Percentiles rank a stretch among this genome's conserved stretches.
Evolutionary conservation across 2,797 vertebrate genomes (phyloP).

Genomic region (Channa striata): DNA sequence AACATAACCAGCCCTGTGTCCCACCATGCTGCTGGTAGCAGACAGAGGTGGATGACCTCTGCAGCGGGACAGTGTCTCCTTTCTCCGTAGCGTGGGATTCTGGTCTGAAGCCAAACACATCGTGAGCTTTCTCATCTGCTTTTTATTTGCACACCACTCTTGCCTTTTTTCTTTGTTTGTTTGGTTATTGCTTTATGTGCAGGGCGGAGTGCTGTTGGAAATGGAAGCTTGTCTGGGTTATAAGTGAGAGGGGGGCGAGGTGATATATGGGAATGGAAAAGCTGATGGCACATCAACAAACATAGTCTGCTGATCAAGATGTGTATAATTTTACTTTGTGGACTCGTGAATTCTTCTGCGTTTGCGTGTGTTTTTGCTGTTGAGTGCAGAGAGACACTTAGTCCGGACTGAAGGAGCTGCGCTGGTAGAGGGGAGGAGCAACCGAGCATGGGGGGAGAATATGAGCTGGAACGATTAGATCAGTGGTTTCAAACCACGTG

Average conservation of each 20-base stretch:
- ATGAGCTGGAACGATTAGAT: constrained; percentile 44
- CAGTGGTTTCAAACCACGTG: constrained; percentile 11
- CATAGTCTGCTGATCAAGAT: constrained; percentile 8
- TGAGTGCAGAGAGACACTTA: constrained; percentile 3
- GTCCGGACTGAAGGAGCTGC: neutral
- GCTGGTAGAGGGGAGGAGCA: constrained; percentile 5
- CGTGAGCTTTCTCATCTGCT: constrained; percentile 52
- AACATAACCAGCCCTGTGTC: neutral
- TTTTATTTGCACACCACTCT: constrained; percentile 39
- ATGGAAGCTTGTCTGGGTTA: neutral
- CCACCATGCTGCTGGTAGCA: constrained; percentile 6
- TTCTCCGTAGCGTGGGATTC: constrained; percentile 64
- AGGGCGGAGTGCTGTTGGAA: neutral
- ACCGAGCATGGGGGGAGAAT: constrained; percentile 26
- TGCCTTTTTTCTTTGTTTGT: constrained; percentile 3
- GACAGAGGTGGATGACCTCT: constrained; percentile 39
- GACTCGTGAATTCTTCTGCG: neutral
- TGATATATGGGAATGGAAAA: constrained; percentile 21
- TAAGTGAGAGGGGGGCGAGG: neutral
- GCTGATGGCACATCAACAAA: neutral
- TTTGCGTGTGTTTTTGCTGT: constrained; percentile 7
- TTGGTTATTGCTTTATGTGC: constrained; percentile 45
- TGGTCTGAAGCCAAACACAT: constrained; percentile 60
- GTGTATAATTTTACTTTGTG: constrained; percentile 11
- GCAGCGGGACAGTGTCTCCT: neutral